Evolutionary conservation across 2,797 vertebrate genomes (phyloP).

Genomic region (Prionace glauca): DNA sequence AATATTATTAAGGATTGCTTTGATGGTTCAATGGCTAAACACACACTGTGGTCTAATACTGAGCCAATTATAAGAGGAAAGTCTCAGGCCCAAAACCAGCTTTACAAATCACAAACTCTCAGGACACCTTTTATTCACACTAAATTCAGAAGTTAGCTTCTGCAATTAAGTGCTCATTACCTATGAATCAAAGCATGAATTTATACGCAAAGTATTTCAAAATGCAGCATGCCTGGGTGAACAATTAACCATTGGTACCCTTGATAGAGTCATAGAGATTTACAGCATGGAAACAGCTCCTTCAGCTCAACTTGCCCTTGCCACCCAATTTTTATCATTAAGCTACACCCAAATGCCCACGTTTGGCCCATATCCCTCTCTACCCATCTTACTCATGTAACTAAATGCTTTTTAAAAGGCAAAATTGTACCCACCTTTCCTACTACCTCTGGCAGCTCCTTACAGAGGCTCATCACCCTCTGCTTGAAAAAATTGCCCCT

Average conservation of each 20-base stretch:
- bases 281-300: too few relatives aligned
- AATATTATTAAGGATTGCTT: not conserved
- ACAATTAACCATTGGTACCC: not conserved
- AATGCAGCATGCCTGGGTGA: not conserved
- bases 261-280: not conserved
- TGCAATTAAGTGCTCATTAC: not conserved
- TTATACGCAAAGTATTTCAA: not conserved
- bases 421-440: too few relatives aligned
- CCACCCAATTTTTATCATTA: too few relatives aligned
- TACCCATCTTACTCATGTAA: too few relatives aligned
- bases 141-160: not conserved
- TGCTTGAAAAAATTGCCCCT: too few relatives aligned
- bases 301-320: too few relatives aligned
- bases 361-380: too few relatives aligned
- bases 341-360: too few relatives aligned
- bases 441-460: too few relatives aligned
- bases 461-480: too few relatives aligned
- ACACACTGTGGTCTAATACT: not conserved
- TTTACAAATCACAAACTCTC: not conserved
- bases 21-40: not conserved
- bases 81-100: not conserved
- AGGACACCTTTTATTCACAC: not conserved
- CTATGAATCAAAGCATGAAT: not conserved
- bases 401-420: too few relatives aligned
- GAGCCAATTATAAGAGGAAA: not conserved